A percentile compares a stretch with the other conserved stretches of the same genome.
Conservation (phyloP, 2,797 vertebrate species). For the Pseudochirops cupreus region DNA sequence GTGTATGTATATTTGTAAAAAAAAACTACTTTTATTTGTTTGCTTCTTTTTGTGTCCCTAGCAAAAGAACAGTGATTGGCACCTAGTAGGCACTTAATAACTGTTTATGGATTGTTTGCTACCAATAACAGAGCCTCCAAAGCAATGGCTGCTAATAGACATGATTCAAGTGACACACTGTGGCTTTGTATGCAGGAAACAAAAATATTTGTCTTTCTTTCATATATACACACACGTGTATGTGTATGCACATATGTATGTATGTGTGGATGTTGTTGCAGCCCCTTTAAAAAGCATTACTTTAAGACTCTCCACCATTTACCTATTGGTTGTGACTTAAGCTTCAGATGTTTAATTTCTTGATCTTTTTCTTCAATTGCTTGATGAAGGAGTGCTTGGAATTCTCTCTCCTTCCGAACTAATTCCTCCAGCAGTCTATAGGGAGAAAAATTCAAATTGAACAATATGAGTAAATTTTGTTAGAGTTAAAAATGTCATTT, state of each 20-base stretch:
- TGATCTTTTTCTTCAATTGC: slow-evolving; percentile 96
- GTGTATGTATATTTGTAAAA: neutral
- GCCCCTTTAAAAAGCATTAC: slow-evolving; percentile 17
- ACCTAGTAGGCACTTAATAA: neutral
- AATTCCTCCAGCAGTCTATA: slow-evolving; percentile 94
- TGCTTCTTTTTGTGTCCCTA: neutral
- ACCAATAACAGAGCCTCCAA: slow-evolving; percentile 35
- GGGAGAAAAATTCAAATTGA: slow-evolving; percentile 28
- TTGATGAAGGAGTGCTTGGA: slow-evolving; percentile 94
- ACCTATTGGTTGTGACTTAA: slow-evolving; percentile 92
- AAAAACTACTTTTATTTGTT: neutral
- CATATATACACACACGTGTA: neutral
- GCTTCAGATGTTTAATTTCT: slow-evolving; percentile 94
- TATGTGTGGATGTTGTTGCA: neutral
- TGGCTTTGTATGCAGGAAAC: slow-evolving; percentile 15
- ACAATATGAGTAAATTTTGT: slow-evolving; percentile 1
- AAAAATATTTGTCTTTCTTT: slow-evolving; percentile 27
- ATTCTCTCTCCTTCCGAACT: slow-evolving; percentile 95
- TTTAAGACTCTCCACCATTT: slow-evolving; percentile 68
- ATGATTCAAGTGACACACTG: slow-evolving; percentile 31
- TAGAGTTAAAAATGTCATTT: neutral
- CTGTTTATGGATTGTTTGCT: slow-evolving; percentile 55
- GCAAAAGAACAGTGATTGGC: neutral
- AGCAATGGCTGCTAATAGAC: slow-evolving; percentile 35
- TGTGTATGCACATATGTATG: too few species aligned